Evolutionary conservation across 1,140 invertebrate species (phyloP).

Genomic region (Zaprionus gabonicus): DNA sequence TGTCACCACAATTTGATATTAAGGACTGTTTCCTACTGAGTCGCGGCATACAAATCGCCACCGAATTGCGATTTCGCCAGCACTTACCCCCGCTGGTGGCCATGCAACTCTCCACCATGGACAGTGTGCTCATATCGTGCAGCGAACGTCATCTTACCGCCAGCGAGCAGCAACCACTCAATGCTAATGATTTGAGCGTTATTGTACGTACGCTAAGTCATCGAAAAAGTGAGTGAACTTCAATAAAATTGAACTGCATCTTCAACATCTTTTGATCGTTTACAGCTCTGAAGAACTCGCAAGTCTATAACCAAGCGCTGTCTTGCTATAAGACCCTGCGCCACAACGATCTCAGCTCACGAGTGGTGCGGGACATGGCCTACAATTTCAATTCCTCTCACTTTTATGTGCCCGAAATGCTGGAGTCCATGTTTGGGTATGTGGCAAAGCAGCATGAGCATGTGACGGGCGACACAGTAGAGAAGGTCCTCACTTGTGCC

Average conservation of each 20-base stretch:
- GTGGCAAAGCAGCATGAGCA: slow-evolving; percentile 76
- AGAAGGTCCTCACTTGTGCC: slow-evolving; percentile 85
- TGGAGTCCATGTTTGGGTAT: slow-evolving; percentile 85
- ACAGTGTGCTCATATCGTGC: slow-evolving; percentile 66
- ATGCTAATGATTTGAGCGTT: slow-evolving; percentile 67
- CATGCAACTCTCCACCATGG: slow-evolving; percentile 72
- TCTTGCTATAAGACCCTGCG: slow-evolving; percentile 57
- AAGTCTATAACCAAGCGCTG: slow-evolving; percentile 62
- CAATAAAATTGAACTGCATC: not conserved
- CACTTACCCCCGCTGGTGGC: slow-evolving; percentile 47
- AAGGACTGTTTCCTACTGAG: slow-evolving; percentile 83
- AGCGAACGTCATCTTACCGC: slow-evolving; percentile 58
- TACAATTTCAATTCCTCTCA: slow-evolving; percentile 79
- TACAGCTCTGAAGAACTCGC: slow-evolving; percentile 60
- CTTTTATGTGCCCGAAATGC: slow-evolving; percentile 81
- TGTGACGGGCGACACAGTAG: slow-evolving; percentile 85
- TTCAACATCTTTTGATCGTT: not conserved
- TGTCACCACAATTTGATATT: slow-evolving; percentile 74
- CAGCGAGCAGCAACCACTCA: slow-evolving; percentile 43
- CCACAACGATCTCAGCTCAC: slow-evolving; percentile 79
- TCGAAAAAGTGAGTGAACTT: slow-evolving; percentile 60
- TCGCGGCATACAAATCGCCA: slow-evolving; percentile 75
- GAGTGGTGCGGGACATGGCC: slow-evolving; percentile 81
- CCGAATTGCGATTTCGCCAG: slow-evolving; percentile 72
- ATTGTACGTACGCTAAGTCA: slow-evolving; percentile 76